Evolutionary conservation across 2,888 invertebrate genomes (phyloP).

Genomic region (Priocnemis perturbator): DNA sequence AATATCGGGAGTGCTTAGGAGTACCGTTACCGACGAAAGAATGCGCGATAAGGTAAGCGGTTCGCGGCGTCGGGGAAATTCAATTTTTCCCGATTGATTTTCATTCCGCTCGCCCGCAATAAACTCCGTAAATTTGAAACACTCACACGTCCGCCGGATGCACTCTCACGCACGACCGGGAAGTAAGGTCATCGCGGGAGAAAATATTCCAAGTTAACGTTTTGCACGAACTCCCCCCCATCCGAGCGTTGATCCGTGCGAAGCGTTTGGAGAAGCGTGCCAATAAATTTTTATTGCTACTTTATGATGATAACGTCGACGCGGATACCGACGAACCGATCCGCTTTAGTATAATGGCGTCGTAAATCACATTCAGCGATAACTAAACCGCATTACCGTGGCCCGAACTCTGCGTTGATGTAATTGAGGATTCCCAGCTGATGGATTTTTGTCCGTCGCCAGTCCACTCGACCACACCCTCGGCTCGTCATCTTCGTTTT

Average conservation of each 20-base stretch:
- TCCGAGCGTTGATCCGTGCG: background rate
- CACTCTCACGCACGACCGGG: background rate
- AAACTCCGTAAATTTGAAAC: too few species aligned
- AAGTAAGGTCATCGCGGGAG: too few species aligned
- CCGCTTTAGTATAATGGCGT: slow-evolving; percentile 68
- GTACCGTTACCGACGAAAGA: too few species aligned
- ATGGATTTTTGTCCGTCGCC: slow-evolving; percentile 46
- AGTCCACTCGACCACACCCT: too few species aligned
- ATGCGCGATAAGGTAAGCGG: too few species aligned
- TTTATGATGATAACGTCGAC: slow-evolving; percentile 68
- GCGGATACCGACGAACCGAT: slow-evolving; percentile 61
- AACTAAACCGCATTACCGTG: slow-evolving; percentile 48
- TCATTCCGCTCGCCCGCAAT: too few species aligned
- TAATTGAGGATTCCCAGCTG: slow-evolving; percentile 44
- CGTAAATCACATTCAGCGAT: slow-evolving; percentile 61
- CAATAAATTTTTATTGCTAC: slow-evolving; percentile 73
- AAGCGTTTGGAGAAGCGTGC: slow-evolving; percentile 51
- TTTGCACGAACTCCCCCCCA: too few species aligned
- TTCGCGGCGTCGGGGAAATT: too few species aligned
- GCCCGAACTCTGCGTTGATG: slow-evolving; percentile 17
- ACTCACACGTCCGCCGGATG: background rate
- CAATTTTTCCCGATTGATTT: too few species aligned
- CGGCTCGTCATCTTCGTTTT: background rate
- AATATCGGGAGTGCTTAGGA: too few species aligned
- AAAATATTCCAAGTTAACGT: too few species aligned